Percentiles rank a stretch among this genome's conserved stretches.
Evolutionary conservation across 2,113 vertebrate species (phyloP).

Genomic region (Trogon melanurus): DNA sequence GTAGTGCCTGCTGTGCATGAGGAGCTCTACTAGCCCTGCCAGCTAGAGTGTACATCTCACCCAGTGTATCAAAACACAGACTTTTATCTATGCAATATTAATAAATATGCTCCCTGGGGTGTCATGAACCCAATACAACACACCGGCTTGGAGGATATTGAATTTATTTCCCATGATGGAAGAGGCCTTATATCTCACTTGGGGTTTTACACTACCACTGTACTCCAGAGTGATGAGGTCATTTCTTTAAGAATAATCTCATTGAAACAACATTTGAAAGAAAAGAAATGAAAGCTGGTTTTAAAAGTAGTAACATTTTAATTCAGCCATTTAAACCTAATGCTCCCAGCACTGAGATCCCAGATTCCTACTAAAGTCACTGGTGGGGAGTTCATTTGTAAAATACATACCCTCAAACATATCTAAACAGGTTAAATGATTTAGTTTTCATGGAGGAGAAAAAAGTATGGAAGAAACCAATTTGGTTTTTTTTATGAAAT

Average conservation of each 20-base stretch:
- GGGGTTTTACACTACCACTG: neutral
- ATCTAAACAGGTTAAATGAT: neutral
- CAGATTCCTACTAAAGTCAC: neutral
- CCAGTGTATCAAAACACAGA: neutral
- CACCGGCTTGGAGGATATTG: neutral
- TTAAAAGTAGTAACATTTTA: constrained; percentile 55
- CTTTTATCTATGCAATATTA: neutral
- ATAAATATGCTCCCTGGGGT: neutral
- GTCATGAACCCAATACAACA: neutral
- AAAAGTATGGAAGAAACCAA: neutral
- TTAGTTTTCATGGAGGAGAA: neutral
- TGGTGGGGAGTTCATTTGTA: neutral
- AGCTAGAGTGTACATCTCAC: neutral
- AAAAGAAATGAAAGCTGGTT: constrained; percentile 32
- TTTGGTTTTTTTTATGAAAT: neutral
- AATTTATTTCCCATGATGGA: constrained; percentile 39
- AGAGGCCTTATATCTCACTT: neutral
- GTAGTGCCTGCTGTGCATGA: neutral
- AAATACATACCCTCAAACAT: neutral
- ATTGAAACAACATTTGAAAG: constrained; percentile 19
- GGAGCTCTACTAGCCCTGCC: neutral
- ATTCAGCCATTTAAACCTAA: constrained; percentile 48
- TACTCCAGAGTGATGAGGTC: neutral
- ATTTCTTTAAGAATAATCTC: constrained; percentile 32
- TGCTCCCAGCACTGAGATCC: neutral